Percentiles rank a stretch among this genome's conserved stretches.
phyloP scores from a whole-genome alignment of 1,140 invertebrate genomes.

The Heliconius hermathena region DNA sequence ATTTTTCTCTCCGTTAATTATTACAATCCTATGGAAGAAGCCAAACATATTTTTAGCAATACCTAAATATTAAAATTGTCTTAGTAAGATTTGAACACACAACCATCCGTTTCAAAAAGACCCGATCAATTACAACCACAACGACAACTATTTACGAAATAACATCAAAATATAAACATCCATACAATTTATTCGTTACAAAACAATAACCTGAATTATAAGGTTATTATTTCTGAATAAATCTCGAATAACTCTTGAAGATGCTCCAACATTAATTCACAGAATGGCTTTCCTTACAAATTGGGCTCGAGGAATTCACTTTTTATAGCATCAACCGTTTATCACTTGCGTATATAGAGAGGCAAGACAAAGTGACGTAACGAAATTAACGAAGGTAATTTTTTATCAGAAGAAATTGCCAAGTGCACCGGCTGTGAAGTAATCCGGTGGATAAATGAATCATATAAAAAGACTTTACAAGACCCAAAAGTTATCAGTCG shows the following conservation, averaged over 20 bases:
- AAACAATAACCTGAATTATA: background rate
- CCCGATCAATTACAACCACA: no score
- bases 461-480: slow-evolving; percentile 51
- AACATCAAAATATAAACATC: background rate
- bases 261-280: background rate
- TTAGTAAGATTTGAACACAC: no score
- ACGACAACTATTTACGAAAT: no score
- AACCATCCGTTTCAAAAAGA: no score
- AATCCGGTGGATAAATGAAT: slow-evolving; percentile 44
- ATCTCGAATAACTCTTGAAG: background rate
- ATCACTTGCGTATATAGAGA: background rate
- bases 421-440: slow-evolving; percentile 47
- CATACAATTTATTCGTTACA: background rate
- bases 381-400: slow-evolving; percentile 16
- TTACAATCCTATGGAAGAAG: no score
- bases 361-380: background rate
- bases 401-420: slow-evolving; percentile 47
- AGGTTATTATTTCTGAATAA: background rate
- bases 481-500: slow-evolving; percentile 20
- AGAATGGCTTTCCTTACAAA: background rate
- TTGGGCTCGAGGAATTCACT: background rate
- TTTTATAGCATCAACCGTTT: background rate
- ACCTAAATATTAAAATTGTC: no score
- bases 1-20: no score
- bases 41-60: no score